A percentile compares a stretch with the other conserved stretches of the same genome.
phyloP scores from a whole-genome alignment of 2,797 vertebrate species.

The Siniperca scherzeri region DNA sequence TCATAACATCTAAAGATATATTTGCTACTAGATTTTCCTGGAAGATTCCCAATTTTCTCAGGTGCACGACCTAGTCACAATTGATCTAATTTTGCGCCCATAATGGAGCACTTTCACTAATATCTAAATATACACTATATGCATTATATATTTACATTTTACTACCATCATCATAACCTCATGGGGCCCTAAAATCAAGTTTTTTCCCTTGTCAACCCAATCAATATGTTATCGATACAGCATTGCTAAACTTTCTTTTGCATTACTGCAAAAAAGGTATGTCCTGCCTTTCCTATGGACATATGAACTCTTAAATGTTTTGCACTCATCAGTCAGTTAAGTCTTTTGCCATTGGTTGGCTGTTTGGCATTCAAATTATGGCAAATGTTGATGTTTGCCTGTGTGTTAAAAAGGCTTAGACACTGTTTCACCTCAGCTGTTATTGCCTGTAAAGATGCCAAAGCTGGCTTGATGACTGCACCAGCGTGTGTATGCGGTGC shows the following conservation, averaged over 20 bases:
- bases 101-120: not conserved
- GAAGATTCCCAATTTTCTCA: not conserved
- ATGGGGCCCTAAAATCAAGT: not conserved
- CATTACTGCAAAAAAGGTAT: not conserved
- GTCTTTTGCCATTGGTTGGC: constrained; percentile 4
- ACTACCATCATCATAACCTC: not conserved
- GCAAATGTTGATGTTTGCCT: constrained; percentile 41
- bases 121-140: not conserved
- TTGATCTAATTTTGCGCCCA: not conserved
- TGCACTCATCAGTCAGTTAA: not conserved
- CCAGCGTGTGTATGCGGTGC: not conserved
- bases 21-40: not conserved
- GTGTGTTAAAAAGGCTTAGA: constrained; percentile 44
- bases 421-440: constrained; percentile 58
- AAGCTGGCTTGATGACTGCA: constrained; percentile 36
- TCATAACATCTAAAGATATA: not conserved
- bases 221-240: not conserved
- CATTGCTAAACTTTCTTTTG: not conserved
- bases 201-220: not conserved
- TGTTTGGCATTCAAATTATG: constrained; percentile 38
- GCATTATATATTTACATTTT: not conserved
- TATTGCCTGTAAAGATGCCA: constrained; percentile 54
- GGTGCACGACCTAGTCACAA: not conserved
- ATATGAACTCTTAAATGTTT: constrained; percentile 18
- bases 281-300: not conserved